Evolutionary conservation across 2,113 vertebrate species (phyloP).

Genomic region (Argyrosomus japonicus): DNA sequence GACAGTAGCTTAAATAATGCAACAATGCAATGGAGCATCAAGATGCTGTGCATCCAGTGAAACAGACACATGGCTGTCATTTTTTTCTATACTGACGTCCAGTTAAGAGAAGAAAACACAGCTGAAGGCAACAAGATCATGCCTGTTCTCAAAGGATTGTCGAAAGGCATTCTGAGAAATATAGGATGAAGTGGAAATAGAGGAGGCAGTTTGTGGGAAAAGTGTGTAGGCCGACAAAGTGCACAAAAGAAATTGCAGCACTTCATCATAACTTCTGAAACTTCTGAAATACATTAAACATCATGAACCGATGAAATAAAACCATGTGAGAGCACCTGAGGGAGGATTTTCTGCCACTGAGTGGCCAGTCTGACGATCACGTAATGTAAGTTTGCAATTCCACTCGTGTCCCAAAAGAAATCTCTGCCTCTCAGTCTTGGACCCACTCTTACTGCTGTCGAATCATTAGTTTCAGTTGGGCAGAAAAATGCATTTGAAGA

Average conservation of each 20-base stretch:
- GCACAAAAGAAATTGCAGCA: slow-evolving; percentile 3
- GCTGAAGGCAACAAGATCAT: slow-evolving; percentile 16
- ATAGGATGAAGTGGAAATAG: background rate
- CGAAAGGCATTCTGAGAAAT: slow-evolving; percentile 25
- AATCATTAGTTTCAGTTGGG: slow-evolving; percentile 24
- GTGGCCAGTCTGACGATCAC: slow-evolving; percentile 22
- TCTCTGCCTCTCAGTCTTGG: slow-evolving; percentile 16
- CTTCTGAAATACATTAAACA: slow-evolving; percentile 14
- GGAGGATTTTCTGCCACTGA: slow-evolving; percentile 12
- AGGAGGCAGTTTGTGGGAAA: background rate
- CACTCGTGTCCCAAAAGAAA: slow-evolving; percentile 29
- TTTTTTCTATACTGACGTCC: background rate
- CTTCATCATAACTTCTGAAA: slow-evolving; percentile 30
- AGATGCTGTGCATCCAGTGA: background rate
- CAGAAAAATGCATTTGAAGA: background rate
- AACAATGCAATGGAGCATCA: background rate
- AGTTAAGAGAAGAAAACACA: background rate
- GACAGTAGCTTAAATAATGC: slow-evolving; percentile 41
- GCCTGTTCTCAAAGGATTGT: slow-evolving; percentile 21
- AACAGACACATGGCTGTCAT: slow-evolving; percentile 3
- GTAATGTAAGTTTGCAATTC: slow-evolving; percentile 21
- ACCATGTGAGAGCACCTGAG: slow-evolving; percentile 21
- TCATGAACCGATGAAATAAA: slow-evolving; percentile 24
- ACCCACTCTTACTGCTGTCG: slow-evolving; percentile 10
- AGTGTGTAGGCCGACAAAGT: background rate